These are phyloP conservation scores for Aviceda subcristata DNA, from an alignment of 2,113 vertebrate species.

Conservation along the genomic window DNA sequence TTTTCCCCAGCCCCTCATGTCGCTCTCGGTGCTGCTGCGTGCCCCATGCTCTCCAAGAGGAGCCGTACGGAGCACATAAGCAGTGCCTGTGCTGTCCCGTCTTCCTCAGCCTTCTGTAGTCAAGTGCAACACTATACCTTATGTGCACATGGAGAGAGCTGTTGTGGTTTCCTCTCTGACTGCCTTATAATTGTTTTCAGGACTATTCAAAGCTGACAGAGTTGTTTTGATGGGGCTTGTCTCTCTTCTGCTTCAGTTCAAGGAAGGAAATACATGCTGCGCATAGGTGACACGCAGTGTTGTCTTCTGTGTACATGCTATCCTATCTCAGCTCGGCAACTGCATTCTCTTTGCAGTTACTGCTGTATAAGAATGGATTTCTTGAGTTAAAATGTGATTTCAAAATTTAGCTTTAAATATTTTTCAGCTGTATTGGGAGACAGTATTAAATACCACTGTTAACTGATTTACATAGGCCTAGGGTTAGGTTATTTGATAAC, in stretches of 20 bases:
- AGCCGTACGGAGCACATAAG: accelerated
- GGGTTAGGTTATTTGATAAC: neutral
- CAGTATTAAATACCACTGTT: neutral
- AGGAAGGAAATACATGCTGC: neutral
- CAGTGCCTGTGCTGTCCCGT: neutral
- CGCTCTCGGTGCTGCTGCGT: accelerated
- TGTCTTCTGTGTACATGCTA: accelerated
- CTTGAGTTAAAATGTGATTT: neutral
- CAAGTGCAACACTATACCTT: neutral
- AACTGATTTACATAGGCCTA: neutral
- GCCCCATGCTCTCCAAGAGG: accelerated
- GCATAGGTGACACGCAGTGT: accelerated
- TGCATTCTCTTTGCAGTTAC: accelerated
- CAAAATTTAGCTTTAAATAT: neutral
- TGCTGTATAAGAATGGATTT: neutral
- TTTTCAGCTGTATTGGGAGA: neutral
- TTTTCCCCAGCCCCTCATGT: neutral
- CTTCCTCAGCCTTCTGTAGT: accelerated
- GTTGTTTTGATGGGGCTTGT: neutral
- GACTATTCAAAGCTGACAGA: neutral
- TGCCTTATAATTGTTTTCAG: neutral
- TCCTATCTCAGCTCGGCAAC: neutral
- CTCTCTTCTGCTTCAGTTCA: neutral
- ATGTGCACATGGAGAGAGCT: accelerated
- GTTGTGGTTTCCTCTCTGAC: neutral